phyloP scores from a whole-genome alignment of 2,113 vertebrate species.

The Astur gentilis region DNA sequence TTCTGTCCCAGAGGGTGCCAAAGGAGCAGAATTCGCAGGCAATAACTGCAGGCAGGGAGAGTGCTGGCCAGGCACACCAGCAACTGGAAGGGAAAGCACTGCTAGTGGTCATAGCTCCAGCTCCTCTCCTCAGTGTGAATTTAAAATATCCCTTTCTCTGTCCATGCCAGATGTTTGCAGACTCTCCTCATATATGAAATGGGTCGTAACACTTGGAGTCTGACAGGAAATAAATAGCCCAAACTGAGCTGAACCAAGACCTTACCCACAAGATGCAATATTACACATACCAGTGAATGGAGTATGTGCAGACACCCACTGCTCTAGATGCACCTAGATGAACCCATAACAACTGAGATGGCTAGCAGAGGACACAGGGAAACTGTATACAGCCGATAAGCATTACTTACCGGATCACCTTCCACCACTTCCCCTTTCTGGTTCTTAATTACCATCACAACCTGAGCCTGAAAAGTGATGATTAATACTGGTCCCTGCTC shows the following conservation, averaged over 20 bases:
- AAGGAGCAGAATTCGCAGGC: not conserved
- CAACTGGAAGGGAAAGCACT: not conserved
- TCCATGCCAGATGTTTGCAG: not conserved
- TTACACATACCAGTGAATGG: rapidly evolving
- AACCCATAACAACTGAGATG: rapidly evolving
- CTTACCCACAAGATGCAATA: not conserved
- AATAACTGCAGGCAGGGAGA: too few species aligned
- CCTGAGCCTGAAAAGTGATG: conserved; percentile 95
- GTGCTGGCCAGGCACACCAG: not conserved
- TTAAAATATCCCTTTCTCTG: not conserved
- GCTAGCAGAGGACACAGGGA: not conserved
- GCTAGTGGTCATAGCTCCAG: not conserved
- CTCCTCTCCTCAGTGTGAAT: not conserved
- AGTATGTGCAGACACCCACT: rapidly evolving
- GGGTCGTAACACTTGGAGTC: not conserved
- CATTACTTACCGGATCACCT: conserved; percentile 87
- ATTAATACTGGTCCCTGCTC: conserved; percentile 95
- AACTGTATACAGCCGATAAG: rapidly evolving
- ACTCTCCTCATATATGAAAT: too few species aligned
- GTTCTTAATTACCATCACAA: conserved; percentile 90
- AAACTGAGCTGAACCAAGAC: not conserved
- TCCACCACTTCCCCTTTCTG: conserved; percentile 89
- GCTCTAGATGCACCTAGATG: not conserved
- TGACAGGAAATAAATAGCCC: not conserved
- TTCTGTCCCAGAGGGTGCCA: not conserved